phyloP scores from a whole-genome alignment of 2,888 invertebrate species.

The Lagria hirta region DNA sequence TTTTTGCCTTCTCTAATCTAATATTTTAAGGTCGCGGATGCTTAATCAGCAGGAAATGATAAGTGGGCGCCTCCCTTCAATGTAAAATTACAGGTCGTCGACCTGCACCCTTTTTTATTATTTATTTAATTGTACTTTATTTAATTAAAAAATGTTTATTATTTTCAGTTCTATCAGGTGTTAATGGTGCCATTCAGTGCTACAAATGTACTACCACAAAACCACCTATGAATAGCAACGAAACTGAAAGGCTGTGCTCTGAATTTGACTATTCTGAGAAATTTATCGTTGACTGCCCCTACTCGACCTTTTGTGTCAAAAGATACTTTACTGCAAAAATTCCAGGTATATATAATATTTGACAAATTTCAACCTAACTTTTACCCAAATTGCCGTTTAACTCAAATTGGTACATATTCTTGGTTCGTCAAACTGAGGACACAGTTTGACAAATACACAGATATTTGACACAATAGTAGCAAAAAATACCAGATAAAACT shows the following conservation, averaged over 20 bases:
- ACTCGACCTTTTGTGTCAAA: conserved; percentile 83
- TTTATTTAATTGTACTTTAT: not conserved
- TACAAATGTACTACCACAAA: conserved; percentile 73
- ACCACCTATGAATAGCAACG: conserved; percentile 60
- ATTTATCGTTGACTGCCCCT: conserved; percentile 75
- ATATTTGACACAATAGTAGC: no score
- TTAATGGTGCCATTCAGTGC: conserved; percentile 62
- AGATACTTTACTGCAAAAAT: conserved; percentile 67
- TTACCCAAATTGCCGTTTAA: no score
- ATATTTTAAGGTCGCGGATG: conserved; percentile 2
- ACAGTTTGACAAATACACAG: no score
- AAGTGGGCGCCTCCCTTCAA: conserved; percentile 18
- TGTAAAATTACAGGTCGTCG: conserved; percentile 7
- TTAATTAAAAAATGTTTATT: conserved; percentile 8
- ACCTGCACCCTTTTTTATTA: not conserved
- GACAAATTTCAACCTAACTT: no score
- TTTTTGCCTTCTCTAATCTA: conserved; percentile 2
- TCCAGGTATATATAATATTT: no score
- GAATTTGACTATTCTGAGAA: conserved; percentile 72
- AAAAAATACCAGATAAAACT: no score
- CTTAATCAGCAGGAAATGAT: conserved; percentile 14
- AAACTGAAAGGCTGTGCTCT: conserved; percentile 69
- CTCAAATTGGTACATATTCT: no score
- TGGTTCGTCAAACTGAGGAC: no score
- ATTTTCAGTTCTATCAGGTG: conserved; percentile 33